Base-by-base conservation (phyloP, 2,797 vertebrate genomes). In the Halcyon chelicuti region DNA sequence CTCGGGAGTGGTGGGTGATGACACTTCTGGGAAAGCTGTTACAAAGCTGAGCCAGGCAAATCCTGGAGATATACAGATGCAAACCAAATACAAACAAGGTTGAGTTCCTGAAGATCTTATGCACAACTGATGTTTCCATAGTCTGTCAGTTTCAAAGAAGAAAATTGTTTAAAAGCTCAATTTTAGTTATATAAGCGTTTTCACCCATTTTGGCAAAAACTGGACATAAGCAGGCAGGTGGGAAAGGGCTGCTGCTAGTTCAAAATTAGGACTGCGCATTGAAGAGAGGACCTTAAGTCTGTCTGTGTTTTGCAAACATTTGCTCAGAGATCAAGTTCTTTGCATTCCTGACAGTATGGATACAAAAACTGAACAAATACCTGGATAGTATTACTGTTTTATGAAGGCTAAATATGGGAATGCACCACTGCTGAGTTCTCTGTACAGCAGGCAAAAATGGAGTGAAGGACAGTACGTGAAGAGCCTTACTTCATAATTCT, bases 1-100 rank as follows among this genome's bases (percentile, higher is more conserved):
- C 49, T 70, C 3, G 8, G 49, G 22, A 26, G 25, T 26, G 9
- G 35, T 5, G 4, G 7, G 4, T 4, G 61, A 42, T 75, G 86
- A 78, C 54, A 54, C 51, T 88, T 91, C 75, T 86, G 49, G 52
- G 76, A 94, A 96, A 72, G 33, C 15, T 87, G 13, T 76, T 78
- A 57, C 68, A 66, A 84, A 72, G 39, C 10, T 44, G 46, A 94
- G 55, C 57, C 57, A 71, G 70, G 60, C 15, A 78, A 84, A 33
- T 74, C 33, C 29, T 71, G 49, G 37, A 88, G 84, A 90, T 82
- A 76, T 44, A 72, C 46, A 70, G 40, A 47, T 44, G 73, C 31
- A 66, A 37, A 92, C 13, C 12, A 82, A 81, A 93, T 66, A 65
- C 33, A 91, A 84, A 85, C 54, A 92, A 70, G 35, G 46, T 29